phyloP scores from a whole-genome alignment of 2,797 vertebrate species.

The Sebastes alutus region DNA sequence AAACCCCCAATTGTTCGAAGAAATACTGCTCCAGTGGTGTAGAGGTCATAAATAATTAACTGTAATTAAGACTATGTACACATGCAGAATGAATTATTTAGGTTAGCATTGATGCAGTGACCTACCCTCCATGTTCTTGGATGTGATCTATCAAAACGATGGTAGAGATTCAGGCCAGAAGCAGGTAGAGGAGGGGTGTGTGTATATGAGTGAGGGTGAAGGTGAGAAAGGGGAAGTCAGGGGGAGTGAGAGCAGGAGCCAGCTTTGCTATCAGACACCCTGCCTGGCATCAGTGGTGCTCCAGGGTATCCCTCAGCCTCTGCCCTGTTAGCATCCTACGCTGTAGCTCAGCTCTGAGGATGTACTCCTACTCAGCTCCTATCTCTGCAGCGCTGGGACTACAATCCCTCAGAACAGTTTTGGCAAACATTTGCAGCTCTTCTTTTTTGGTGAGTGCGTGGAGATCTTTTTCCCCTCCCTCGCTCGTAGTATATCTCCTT shows the following conservation, averaged over 20 bases:
- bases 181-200: background rate
- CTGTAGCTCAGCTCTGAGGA: constrained; percentile 38
- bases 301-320: constrained; percentile 63
- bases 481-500: constrained; percentile 2
- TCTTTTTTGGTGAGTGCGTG: constrained; percentile 17
- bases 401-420: constrained; percentile 40
- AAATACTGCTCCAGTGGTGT: constrained; percentile 57
- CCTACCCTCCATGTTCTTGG: constrained; percentile 67
- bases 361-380: constrained; percentile 50
- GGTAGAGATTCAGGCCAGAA: constrained; percentile 38
- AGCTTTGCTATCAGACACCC: constrained; percentile 53
- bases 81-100: constrained; percentile 80
- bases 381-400: constrained; percentile 46
- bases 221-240: constrained; percentile 19
- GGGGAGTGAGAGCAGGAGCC: constrained; percentile 1
- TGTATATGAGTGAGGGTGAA: background rate
- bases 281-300: constrained; percentile 61
- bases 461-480: constrained; percentile 1
- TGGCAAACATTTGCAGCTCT: constrained; percentile 35
- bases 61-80: constrained; percentile 81
- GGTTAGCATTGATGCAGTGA: constrained; percentile 74
- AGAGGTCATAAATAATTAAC: constrained; percentile 76
- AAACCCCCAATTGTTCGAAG: constrained; percentile 45
- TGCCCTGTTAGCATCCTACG: constrained; percentile 64
- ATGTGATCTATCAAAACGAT: constrained; percentile 74